These are phyloP conservation scores for Melipona quadrifasciata DNA, from an alignment of 1,140 invertebrate species.

Conservation along the genomic window DNA sequence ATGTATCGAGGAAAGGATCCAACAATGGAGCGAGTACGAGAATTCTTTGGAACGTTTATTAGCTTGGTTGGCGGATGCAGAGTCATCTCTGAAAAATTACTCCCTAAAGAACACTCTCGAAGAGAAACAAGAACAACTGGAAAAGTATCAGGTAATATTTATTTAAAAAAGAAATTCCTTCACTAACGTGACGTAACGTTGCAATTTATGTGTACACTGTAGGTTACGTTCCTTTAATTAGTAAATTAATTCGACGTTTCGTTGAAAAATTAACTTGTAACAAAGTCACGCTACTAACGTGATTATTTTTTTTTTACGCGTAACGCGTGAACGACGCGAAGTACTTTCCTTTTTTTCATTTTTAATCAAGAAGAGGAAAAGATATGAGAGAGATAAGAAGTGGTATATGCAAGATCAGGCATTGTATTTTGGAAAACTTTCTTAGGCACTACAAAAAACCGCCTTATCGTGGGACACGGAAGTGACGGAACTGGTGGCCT, in stretches of 20 bases:
- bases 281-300: background rate
- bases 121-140: conserved; percentile 94
- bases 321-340: background rate
- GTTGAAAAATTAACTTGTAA: background rate
- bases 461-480: conserved; percentile 87
- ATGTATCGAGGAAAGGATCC: conserved; percentile 91
- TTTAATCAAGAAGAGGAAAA: conserved; percentile 36
- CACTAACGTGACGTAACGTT: background rate
- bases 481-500: conserved; percentile 87
- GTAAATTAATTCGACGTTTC: background rate
- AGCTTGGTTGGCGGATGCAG: conserved; percentile 92
- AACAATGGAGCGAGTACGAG: conserved; percentile 96
- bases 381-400: conserved; percentile 36
- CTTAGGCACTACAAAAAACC: conserved; percentile 88
- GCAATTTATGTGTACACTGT: background rate
- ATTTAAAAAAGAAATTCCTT: no score
- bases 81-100: conserved; percentile 94
- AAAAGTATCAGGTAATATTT: conserved; percentile 91
- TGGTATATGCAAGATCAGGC: background rate
- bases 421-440: conserved; percentile 77
- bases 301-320: background rate
- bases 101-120: conserved; percentile 91
- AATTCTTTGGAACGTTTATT: conserved; percentile 91
- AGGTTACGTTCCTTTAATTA: background rate
- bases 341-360: background rate